Conservation (phyloP, 2,797 vertebrate species). For the Botia kubotai region DNA sequence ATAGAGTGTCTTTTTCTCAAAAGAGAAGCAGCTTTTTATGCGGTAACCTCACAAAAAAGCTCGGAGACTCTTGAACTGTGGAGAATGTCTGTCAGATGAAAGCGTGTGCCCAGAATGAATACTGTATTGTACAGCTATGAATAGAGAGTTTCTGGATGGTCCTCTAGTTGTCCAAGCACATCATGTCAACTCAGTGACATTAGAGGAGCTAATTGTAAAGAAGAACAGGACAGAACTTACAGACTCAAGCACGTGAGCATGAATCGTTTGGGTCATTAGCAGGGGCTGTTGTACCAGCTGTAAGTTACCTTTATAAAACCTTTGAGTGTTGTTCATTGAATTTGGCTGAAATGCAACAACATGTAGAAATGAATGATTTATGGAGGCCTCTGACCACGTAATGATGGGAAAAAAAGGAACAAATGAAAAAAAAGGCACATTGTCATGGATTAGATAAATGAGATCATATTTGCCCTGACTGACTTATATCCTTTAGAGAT, state of each 20-base stretch:
- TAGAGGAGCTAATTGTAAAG: constrained; percentile 27
- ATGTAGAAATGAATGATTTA: not conserved
- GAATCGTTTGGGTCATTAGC: constrained; percentile 1
- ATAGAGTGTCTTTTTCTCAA: constrained; percentile 71
- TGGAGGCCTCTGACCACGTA: not conserved
- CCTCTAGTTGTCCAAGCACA: constrained; percentile 35
- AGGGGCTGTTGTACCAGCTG: not conserved
- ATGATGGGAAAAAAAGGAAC: too few species aligned
- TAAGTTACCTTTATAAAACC: not conserved
- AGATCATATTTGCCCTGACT: not conserved
- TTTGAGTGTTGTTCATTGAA: not conserved
- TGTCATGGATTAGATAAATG: not conserved
- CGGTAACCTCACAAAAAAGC: constrained; percentile 73
- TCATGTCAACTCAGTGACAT: constrained; percentile 30
- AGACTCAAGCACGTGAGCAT: not conserved
- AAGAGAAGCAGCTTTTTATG: constrained; percentile 71
- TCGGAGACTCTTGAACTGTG: constrained; percentile 64
- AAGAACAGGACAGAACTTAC: constrained; percentile 40
- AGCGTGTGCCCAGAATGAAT: constrained; percentile 76
- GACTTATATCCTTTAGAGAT: too few species aligned
- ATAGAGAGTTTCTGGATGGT: constrained; percentile 65
- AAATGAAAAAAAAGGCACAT: not conserved
- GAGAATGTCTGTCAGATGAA: constrained; percentile 78
- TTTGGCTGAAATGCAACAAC: not conserved
- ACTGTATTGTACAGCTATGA: constrained; percentile 75